Base-by-base conservation (phyloP, 2,113 vertebrate genomes). In the Oreochromis spilurus region DNA sequence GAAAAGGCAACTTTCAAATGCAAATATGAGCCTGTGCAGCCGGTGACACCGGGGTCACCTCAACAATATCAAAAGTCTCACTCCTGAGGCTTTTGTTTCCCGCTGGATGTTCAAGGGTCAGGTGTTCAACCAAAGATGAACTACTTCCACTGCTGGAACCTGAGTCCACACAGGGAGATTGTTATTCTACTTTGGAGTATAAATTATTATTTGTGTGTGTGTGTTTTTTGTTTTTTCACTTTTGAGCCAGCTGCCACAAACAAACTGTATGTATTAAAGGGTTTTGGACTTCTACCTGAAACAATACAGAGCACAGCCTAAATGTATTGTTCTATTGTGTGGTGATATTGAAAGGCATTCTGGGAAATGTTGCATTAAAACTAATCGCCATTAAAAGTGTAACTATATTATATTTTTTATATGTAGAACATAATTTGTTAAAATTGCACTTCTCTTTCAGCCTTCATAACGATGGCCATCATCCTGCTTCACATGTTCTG, bases 381-480 rank as follows among this genome's bases (percentile, higher is more conserved):
- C 9, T 11, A 9, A 40, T 9, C 9, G 3, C 3, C 3, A 9
- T 40, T 40, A 40, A 40, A 40, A 40, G 2, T 34, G 34, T 34
- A 14, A 45, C 43, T 45, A 5, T 45, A 12, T 12, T 14, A 48
- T 13, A 16, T 3, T 3, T 48, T 26, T 26, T 26, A 2, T 17
- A 17, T 48, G 14, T 48, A 50, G 7, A 6, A 50, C 16, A 17
- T 50, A 6, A 14, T 6, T 48, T 52, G 8, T 19, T 52, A 11
- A 40, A 40, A 40, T 11, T 19, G 19, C n/a, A 5, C n/a, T 9
- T 21, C 4, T 26, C 14, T 40, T 70, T 29, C 92, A 98, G 97
- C 97, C 67, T 97, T 98, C 89, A 98, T 97, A 97, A 98, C 97
- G 0, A 94, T 97, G 95, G 97, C 96, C 65, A 94, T 97, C 91